phyloP scores from a whole-genome alignment of 1,140 invertebrate genomes.

The Elymnias hypermnestra region DNA sequence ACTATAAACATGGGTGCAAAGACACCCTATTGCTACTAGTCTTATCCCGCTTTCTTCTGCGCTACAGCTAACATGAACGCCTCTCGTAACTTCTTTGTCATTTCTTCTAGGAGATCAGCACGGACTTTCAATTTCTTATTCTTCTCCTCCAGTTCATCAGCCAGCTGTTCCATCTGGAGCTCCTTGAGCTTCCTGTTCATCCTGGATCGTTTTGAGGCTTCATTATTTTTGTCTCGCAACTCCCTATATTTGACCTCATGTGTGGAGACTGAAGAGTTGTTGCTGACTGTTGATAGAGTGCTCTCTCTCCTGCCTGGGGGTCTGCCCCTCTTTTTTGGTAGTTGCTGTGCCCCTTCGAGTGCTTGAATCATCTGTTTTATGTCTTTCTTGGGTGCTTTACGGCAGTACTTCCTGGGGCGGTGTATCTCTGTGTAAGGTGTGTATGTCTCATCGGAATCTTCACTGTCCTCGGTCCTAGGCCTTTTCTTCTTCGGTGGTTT shows the following conservation, averaged over 20 bases:
- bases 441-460: conserved; percentile 63
- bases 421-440: conserved; percentile 46
- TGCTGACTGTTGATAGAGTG: conserved; percentile 55
- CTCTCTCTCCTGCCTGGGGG: conserved; percentile 62
- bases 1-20: conserved; percentile 3
- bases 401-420: background rate
- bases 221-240: conserved; percentile 85
- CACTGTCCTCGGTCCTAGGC: conserved; percentile 47
- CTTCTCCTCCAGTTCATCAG: conserved; percentile 56
- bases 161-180: conserved; percentile 60
- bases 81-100: conserved; percentile 60
- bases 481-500: conserved; percentile 38
- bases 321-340: conserved; percentile 50
- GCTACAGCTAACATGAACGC: conserved; percentile 62
- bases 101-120: conserved; percentile 58
- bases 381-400: conserved; percentile 35
- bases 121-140: conserved; percentile 61
- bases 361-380: conserved; percentile 62
- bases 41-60: conserved; percentile 39
- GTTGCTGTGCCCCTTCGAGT: conserved; percentile 51
- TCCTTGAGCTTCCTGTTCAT: conserved; percentile 84
- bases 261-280: conserved; percentile 53
- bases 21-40: conserved; percentile 4
- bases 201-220: conserved; percentile 83
- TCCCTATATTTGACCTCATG: conserved; percentile 78